These are phyloP conservation scores for Napeogenes sylphis DNA, from an alignment of 2,888 invertebrate species.

Conservation along the genomic window DNA sequence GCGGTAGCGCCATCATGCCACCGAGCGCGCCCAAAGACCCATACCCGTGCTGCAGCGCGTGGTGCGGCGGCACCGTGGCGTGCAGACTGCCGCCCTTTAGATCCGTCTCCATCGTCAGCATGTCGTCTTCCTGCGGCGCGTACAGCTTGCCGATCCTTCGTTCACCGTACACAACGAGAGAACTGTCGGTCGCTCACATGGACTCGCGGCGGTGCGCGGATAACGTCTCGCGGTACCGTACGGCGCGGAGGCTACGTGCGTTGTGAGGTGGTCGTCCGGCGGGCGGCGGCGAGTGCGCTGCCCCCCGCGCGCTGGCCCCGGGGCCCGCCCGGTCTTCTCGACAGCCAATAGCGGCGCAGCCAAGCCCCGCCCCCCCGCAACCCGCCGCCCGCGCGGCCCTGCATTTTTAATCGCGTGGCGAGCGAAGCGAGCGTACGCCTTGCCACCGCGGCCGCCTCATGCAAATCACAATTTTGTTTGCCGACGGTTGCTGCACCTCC, in stretches of 20 bases:
- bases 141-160: conserved; percentile 85
- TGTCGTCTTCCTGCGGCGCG: conserved; percentile 89
- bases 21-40: conserved; percentile 85
- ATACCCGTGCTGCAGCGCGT: conserved; percentile 84
- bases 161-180: conserved; percentile 73
- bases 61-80: conserved; percentile 91
- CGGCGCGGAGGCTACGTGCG: conserved; percentile 72
- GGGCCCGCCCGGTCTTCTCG: conserved; percentile 35
- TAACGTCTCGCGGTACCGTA: conserved; percentile 66
- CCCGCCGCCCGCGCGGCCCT: conserved; percentile 63
- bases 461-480: conserved; percentile 74
- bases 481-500: conserved; percentile 67
- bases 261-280: conserved; percentile 65
- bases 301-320: conserved; percentile 49
- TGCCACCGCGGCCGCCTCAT: conserved; percentile 59
- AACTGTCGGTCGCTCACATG: conserved; percentile 74
- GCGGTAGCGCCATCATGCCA: conserved; percentile 81
- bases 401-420: conserved; percentile 75
- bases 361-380: conserved; percentile 65
- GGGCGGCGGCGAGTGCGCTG: conserved; percentile 53
- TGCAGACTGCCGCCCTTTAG: conserved; percentile 92
- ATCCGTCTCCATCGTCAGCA: conserved; percentile 95
- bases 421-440: conserved; percentile 64
- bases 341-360: conserved; percentile 47
- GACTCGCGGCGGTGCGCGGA: conserved; percentile 70